Percentiles rank a stretch among this genome's conserved stretches.
Conservation (phyloP, 2,113 vertebrate genomes). For the Scartelaos histophorus region DNA sequence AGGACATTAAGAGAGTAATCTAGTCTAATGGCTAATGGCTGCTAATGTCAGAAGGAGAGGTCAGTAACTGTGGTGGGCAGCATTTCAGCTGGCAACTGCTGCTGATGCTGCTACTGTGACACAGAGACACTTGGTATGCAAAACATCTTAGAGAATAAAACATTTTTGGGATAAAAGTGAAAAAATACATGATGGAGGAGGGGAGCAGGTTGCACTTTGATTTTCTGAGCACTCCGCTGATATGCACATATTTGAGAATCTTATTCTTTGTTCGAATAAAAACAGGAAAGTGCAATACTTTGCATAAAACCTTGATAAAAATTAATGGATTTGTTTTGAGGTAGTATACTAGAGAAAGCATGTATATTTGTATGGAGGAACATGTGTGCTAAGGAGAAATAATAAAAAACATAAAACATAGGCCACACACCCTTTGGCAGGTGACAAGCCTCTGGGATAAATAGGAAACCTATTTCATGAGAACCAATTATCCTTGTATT, state of each 20-base stretch:
- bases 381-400: not conserved
- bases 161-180: constrained; percentile 31
- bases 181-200: constrained; percentile 17
- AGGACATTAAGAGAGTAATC: constrained; percentile 29
- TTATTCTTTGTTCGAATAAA: constrained; percentile 11
- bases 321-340: constrained; percentile 33
- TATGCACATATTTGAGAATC: constrained; percentile 49
- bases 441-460: no score
- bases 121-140: constrained; percentile 47
- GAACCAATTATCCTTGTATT: no score
- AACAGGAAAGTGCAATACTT: not conserved
- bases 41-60: constrained; percentile 46
- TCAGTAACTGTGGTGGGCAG: constrained; percentile 35
- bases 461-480: no score
- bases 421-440: not conserved
- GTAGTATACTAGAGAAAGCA: not conserved
- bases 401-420: constrained; percentile 8
- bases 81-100: constrained; percentile 35
- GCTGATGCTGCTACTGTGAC: constrained; percentile 66
- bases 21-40: constrained; percentile 46
- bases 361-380: constrained; percentile 6
- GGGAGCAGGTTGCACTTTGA: constrained; percentile 44
- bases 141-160: constrained; percentile 63
- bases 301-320: constrained; percentile 26
- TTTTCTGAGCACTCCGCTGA: constrained; percentile 35